Evolutionary conservation across 2,113 vertebrate genomes (phyloP), one percentile per base, ranked within the genome.

Genomic region (Sorex fumeus): DNA sequence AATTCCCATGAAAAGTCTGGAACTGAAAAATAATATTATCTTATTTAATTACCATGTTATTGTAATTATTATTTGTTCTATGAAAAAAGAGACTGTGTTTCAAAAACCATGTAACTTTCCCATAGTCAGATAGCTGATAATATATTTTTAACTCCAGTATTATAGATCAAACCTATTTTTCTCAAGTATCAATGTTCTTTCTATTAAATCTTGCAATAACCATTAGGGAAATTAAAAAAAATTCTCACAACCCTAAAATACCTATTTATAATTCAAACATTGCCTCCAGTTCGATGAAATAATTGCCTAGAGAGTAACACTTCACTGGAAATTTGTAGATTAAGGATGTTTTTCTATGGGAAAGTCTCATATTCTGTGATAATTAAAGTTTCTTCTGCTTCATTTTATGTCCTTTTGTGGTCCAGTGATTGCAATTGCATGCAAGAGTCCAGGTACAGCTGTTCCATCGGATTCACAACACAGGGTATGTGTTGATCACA

Each of bases 371-470:
- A 60, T 66, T 88, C 6, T 71, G 1, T 87, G 62, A 70, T 83
- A 18, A 86, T 66, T 93, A 88, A 18, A 89, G 8, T 47, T 84
- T 57, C 19, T 85, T 23, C 34, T 84, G 13, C 19, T 8, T 23
- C 13, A 19, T 43, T 84, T 23, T 85, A 2, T 75, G 16, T 53
- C 15, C 93, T 82, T 36, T 83, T 92, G 25, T 76, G 60, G 40
- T 72, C 43, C 66, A 84, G 28, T 43, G 28, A 83, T 75, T 80
- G 11, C 30, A 93, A 83, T 6, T 36, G 18, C 3, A 60, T n/a
- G 15, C 25, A 83, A 11, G 69, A 77, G 66, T 80, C 45, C 71
- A 91, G 19, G 13, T 95, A 89, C 84, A 92, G 40, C 34, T 91
- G 28, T 94, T 79, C 25, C 82, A 28, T 88, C 13, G 18, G 11